Base-by-base conservation (phyloP, 1,140 invertebrate genomes). In the Neodiprion lecontei region DNA sequence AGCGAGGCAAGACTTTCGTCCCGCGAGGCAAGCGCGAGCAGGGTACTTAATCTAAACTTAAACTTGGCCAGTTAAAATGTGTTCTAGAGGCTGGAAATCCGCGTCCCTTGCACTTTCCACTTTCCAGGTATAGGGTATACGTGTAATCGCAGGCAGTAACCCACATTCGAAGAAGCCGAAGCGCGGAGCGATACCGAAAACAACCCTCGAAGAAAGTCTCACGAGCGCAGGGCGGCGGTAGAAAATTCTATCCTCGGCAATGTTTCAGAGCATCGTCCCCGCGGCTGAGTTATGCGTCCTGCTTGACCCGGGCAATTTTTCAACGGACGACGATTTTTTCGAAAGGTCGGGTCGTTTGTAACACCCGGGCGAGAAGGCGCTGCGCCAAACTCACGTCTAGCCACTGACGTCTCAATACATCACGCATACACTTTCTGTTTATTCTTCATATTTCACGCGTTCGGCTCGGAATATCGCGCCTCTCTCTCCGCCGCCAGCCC, bases 31-130 rank as follows among this genome's bases (percentile, higher is more conserved):
- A 74, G 28, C 69, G 61, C 72, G 69, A 49, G 74, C 75, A 78
- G 77, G 75, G 76, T 77, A 78, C 77, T 78, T 79, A 78, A 79
- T 77, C 77, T 77, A 76, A 82, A 83, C 82, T 81, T 80, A 80
- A 79, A 82, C 82, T 82, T 81, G 75, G 78, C 76, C 77, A 80
- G 82, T 83, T 83, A 83, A 83, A 81, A 78, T 78, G 75, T 79
- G 80, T 82, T 82, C 75, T 75, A 77, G 76, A 72, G 76, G 75
- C 73, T 61, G 5, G 77, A 77, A 65, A 74, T 70, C 12, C 28
- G 5, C 28, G 28, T 40, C 28, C 28, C 28, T 40, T 40, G 28
- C 28, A 40, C 28, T 40, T 40, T 5, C 28, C 28, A 40, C 5
- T 40, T 40, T 40, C 28, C 28, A 40, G 28, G 28, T 40, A 2